These are phyloP conservation scores for Slavum lentiscoides DNA, from an alignment of 2,888 invertebrate genomes.

Conservation along the genomic window DNA sequence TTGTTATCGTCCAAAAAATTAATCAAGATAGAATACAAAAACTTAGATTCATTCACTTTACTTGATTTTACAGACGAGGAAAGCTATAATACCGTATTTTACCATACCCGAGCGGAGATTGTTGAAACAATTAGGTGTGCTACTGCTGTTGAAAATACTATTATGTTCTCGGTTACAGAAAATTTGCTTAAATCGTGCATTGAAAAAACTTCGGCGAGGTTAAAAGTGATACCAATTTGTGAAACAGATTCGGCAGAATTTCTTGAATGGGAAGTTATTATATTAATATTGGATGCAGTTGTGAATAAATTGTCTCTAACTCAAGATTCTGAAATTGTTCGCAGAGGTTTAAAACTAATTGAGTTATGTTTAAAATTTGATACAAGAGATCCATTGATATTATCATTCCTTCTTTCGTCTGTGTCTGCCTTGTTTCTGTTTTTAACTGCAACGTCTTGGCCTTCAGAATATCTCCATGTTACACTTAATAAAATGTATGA, in stretches of 20 bases:
- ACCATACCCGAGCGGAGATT: constrained; percentile 78
- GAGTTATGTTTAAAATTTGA: constrained; percentile 76
- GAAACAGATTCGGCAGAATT: constrained; percentile 65
- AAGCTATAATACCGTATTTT: constrained; percentile 83
- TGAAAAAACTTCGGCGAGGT: constrained; percentile 37
- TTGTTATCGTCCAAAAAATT: constrained; percentile 41
- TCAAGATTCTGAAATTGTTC: constrained; percentile 74
- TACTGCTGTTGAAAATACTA: constrained; percentile 67
- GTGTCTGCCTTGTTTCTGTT: constrained; percentile 90
- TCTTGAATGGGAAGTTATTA: constrained; percentile 83
- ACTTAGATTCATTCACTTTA: constrained; percentile 35
- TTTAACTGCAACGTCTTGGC: constrained; percentile 78
- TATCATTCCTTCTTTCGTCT: constrained; percentile 85
- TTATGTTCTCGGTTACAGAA: constrained; percentile 49
- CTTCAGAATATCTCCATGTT: constrained; percentile 62
- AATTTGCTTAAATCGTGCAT: constrained; percentile 45
- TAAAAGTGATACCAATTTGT: constrained; percentile 59
- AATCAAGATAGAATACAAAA: constrained; percentile 47
- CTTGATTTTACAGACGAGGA: constrained; percentile 67
- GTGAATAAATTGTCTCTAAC: constrained; percentile 76
- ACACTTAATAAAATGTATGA: constrained; percentile 89
- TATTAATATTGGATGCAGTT: constrained; percentile 74
- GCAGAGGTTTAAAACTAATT: constrained; percentile 75
- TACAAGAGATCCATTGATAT: constrained; percentile 77
- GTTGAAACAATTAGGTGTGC: constrained; percentile 74